Percentiles rank a stretch among this genome's conserved stretches.
These are phyloP conservation scores for Tachysurus vachellii DNA, from an alignment of 2,113 vertebrate genomes.

Conservation along the genomic window DNA sequence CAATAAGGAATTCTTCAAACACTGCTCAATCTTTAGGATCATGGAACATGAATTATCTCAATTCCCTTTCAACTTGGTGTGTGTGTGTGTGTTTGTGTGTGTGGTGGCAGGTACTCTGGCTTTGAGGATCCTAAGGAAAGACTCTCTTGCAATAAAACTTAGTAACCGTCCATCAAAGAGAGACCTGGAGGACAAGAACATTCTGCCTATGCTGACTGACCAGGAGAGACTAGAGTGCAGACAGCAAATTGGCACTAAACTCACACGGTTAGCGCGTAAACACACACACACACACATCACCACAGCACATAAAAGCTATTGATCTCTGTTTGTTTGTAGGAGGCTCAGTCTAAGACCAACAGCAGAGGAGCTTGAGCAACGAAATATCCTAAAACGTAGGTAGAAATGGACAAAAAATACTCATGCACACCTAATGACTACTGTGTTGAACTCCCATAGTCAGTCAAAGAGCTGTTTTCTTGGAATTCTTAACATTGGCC, in stretches of 20 bases:
- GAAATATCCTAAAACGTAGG: slow-evolving; percentile 98
- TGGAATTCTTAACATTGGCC: not conserved
- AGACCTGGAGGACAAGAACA: slow-evolving; percentile 97
- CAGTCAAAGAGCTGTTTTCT: not conserved
- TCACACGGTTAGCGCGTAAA: slow-evolving; percentile 81
- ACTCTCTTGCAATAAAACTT: slow-evolving; percentile 96
- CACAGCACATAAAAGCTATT: not conserved
- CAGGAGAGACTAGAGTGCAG: slow-evolving; percentile 87
- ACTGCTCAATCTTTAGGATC: not conserved
- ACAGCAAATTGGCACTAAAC: slow-evolving; percentile 95
- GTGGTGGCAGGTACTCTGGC: slow-evolving; percentile 82
- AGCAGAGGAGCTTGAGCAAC: slow-evolving; percentile 94
- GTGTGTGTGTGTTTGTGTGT: slow-evolving; percentile 33
- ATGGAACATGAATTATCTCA: not conserved
- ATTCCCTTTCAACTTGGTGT: not conserved
- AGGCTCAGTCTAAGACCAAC: slow-evolving; percentile 96
- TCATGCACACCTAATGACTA: not conserved
- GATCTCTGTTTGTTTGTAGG: slow-evolving; percentile 72
- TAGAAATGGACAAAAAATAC: slow-evolving; percentile 45
- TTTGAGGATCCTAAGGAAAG: slow-evolving; percentile 91
- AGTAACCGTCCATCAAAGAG: slow-evolving; percentile 93
- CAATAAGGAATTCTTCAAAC: too few relatives aligned
- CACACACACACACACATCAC: slow-evolving; percentile 24
- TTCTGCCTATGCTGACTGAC: slow-evolving; percentile 91
- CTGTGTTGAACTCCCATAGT: not conserved